Base-by-base conservation (phyloP, 1,140 invertebrate species). In the Notospermus geniculatus region DNA sequence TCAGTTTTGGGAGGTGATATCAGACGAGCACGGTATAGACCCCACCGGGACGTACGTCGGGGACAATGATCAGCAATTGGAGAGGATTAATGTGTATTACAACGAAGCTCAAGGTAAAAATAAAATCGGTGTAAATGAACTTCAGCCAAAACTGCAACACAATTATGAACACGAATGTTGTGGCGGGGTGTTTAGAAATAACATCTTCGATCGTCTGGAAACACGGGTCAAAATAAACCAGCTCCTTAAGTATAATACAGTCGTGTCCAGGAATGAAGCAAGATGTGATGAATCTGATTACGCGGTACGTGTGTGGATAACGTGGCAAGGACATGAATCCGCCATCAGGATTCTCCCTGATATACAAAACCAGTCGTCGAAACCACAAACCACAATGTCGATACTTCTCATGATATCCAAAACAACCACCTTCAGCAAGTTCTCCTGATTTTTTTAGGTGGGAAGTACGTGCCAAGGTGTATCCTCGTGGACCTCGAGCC, bases 391-490 rank as follows among this genome's bases (percentile, higher is more conserved):
- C 11, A 43, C 15, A 15, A 15, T 15, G 41, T n/a, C 41, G 15
- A 43, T 43, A 43, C 41, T 43, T 15, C 15, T n/a, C 15, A 43
- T 15, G n/a, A n/a, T n/a, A 15, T 15, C 15, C 41, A 15, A 15
- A 43, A 43, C 15, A n/a, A 15, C 15, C 15, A 43, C 41, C 15
- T n/a, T n/a, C 15, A 15, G 41, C 15, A 28, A 52, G 11, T 25
- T 28, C 11, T 28, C 5, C 22, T 71, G 22, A 11, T 17, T 54
- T 55, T 56, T 56, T 39, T 66, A 62, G 80, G 19, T 73, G 89
- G 89, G 59, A 92, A 92, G 81, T 94, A 92, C 77, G 91, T 94
- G 28, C 92, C 92, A 92, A 94, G 80, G 15, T 36, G 32, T 36
- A 15, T 36, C 32, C 32, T 36, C 32, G 32, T 36, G 5, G 32